Evolutionary conservation across 2,888 invertebrate genomes (phyloP).

Genomic region (Belgica antarctica): DNA sequence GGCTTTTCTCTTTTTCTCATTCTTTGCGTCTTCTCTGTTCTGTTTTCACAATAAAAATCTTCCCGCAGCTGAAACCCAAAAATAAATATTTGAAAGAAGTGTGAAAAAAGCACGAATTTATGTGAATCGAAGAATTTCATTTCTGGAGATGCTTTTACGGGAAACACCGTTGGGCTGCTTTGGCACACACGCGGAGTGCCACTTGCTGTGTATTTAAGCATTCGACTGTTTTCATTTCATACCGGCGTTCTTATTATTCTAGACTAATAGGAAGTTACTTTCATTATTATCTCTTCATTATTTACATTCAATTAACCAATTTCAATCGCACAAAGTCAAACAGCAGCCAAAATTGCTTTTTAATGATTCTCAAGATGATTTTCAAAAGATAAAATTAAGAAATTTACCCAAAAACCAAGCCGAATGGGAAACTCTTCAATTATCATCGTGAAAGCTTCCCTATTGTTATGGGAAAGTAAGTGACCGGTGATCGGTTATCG

Average conservation of each 20-base stretch:
- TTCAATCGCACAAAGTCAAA: neutral
- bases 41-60: neutral
- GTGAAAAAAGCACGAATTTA: too few species aligned
- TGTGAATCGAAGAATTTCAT: neutral
- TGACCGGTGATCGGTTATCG: too few species aligned
- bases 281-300: neutral
- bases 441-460: too few species aligned
- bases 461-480: too few species aligned
- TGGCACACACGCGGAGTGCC: neutral
- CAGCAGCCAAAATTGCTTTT: neutral
- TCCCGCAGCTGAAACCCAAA: neutral
- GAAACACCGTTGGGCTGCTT: neutral
- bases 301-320: constrained; percentile 27
- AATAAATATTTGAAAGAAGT: constrained; percentile 14
- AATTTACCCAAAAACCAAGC: too few species aligned
- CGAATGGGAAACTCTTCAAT: too few species aligned
- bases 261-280: neutral
- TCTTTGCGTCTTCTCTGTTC: neutral
- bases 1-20: neutral
- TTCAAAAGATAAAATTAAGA: too few species aligned
- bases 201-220: neutral
- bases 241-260: neutral
- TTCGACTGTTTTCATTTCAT: neutral
- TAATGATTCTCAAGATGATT: too few species aligned
- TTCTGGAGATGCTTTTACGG: neutral